Evolutionary conservation across 1,140 invertebrate genomes (phyloP).

Genomic region (Cecropterus lyciades): DNA sequence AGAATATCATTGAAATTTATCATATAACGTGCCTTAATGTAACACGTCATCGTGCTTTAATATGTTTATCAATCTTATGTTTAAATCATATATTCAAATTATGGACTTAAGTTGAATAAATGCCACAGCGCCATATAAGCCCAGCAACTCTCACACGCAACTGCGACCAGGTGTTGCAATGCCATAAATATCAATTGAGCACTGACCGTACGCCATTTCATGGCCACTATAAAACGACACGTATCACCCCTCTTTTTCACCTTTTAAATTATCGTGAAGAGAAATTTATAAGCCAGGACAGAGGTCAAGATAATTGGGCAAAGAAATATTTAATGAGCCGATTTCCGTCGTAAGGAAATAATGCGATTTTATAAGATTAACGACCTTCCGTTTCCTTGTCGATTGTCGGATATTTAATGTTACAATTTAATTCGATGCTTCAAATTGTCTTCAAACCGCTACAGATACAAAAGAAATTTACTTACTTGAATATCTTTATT

Average conservation of each 20-base stretch:
- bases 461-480: too few species aligned
- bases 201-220: slow-evolving; percentile 62
- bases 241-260: slow-evolving; percentile 41
- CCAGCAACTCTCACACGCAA: slow-evolving; percentile 46
- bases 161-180: slow-evolving; percentile 72
- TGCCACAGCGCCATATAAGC: slow-evolving; percentile 56
- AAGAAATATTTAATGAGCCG: slow-evolving; percentile 75
- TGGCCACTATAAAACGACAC: slow-evolving; percentile 53
- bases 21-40: too few species aligned
- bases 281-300: slow-evolving; percentile 32
- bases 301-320: slow-evolving; percentile 51
- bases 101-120: too few species aligned
- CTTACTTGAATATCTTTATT: too few species aligned
- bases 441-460: background rate
- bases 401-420: background rate
- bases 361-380: slow-evolving; percentile 71
- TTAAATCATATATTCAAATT: too few species aligned
- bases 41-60: too few species aligned
- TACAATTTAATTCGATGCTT: slow-evolving; percentile 2
- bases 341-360: slow-evolving; percentile 66
- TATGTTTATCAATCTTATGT: too few species aligned
- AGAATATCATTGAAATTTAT: too few species aligned
- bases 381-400: slow-evolving; percentile 49
- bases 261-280: slow-evolving; percentile 34
- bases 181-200: slow-evolving; percentile 80